Percentiles rank a stretch among this genome's conserved stretches.
Conservation (phyloP, 2,797 vertebrate species). For the Macropus fuliginosus region DNA sequence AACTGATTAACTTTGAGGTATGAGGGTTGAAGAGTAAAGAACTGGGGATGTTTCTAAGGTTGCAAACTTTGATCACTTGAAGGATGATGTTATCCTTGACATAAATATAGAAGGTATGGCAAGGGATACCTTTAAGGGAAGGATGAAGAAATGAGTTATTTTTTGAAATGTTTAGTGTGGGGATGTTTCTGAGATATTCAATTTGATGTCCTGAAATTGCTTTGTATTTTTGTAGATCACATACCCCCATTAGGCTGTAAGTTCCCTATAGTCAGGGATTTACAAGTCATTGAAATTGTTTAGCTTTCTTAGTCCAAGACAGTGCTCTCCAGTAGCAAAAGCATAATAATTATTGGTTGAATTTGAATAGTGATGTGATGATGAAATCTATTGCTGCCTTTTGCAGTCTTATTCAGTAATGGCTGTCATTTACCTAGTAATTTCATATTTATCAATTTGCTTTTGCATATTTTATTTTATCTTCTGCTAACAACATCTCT, state of each 20-base stretch:
- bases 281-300: neutral
- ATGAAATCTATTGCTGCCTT: neutral
- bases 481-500: neutral
- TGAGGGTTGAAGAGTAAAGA: neutral
- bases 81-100: neutral
- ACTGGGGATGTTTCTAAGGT: neutral
- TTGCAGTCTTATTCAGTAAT: neutral
- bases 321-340: neutral
- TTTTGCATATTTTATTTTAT: neutral
- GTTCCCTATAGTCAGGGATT: neutral
- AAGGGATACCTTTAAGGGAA: neutral
- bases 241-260: neutral
- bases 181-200: neutral
- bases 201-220: neutral
- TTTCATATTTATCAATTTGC: neutral
- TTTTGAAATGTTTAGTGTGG: neutral
- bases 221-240: neutral
- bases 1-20: too few relatives aligned
- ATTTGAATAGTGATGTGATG: neutral
- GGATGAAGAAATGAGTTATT: neutral
- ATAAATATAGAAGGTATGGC: neutral
- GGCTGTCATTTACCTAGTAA: neutral
- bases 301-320: neutral
- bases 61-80: neutral
- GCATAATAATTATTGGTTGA: neutral